Percentiles rank a stretch among this genome's conserved stretches.
Conservation (phyloP, 1,140 invertebrate species). For the Drosophila subobscura region DNA sequence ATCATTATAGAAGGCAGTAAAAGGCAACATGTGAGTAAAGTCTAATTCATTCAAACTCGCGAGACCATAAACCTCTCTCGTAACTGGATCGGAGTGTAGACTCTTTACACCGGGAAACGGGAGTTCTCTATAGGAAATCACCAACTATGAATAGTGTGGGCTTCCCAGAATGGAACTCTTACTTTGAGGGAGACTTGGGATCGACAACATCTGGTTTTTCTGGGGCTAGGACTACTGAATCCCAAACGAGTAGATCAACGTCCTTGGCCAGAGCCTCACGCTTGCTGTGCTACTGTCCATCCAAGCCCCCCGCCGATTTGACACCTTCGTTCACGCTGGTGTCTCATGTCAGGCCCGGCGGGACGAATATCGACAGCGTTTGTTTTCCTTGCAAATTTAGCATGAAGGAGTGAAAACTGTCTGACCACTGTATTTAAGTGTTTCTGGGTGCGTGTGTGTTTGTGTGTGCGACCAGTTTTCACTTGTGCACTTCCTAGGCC, state of each 20-base stretch:
- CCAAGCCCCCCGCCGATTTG: conserved; percentile 27
- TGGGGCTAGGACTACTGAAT: conserved; percentile 43
- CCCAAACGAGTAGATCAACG: conserved; percentile 14
- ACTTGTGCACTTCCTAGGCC: conserved; percentile 32
- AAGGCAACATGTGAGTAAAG: conserved; percentile 28
- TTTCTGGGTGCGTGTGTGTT: neutral
- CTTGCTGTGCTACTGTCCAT: conserved; percentile 45
- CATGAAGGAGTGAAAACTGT: conserved; percentile 69
- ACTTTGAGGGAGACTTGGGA: conserved; percentile 1
- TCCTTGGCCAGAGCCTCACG: conserved; percentile 6
- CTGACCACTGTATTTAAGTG: conserved; percentile 34
- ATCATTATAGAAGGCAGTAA: conserved; percentile 40
- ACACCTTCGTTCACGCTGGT: conserved; percentile 26
- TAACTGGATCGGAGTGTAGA: conserved; percentile 2
- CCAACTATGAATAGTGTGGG: conserved; percentile 11
- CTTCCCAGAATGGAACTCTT: conserved; percentile 32
- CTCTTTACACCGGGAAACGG: neutral
- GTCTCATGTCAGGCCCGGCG: conserved; percentile 8
- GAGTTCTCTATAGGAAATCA: conserved; percentile 17
- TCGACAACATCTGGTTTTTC: conserved; percentile 7
- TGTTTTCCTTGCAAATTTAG: conserved; percentile 62
- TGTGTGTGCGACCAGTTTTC: conserved; percentile 54
- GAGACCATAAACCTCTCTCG: conserved; percentile 38
- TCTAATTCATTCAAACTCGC: conserved; percentile 51
- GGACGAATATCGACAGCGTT: conserved; percentile 40